These are phyloP conservation scores for Hoplodrina blanda DNA, from an alignment of 2,888 invertebrate species.

Conservation along the genomic window DNA sequence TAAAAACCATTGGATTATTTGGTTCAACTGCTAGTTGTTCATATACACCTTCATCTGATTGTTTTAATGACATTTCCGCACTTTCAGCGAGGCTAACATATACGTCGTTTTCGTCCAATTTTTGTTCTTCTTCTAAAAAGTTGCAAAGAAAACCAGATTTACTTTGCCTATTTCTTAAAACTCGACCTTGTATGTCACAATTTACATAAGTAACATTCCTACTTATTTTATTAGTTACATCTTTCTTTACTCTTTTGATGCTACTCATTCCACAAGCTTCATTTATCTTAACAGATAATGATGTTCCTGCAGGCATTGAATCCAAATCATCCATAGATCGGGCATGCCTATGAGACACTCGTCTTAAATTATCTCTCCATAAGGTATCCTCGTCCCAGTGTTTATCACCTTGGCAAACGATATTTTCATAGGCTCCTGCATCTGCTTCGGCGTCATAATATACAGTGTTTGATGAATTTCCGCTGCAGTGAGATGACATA, in stretches of 20 bases:
- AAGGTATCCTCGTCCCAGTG: constrained; percentile 96
- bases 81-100: constrained; percentile 88
- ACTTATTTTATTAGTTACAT: constrained; percentile 86
- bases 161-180: constrained; percentile 81
- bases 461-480: constrained; percentile 87
- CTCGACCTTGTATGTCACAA: constrained; percentile 91
- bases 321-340: constrained; percentile 96
- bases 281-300: constrained; percentile 71
- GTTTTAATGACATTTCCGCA: constrained; percentile 69
- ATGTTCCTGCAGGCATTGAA: constrained; percentile 74
- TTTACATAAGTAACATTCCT: constrained; percentile 95
- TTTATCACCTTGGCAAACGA: constrained; percentile 92
- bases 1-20: constrained; percentile 63
- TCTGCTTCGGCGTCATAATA: constrained; percentile 88
- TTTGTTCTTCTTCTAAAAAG: constrained; percentile 75
- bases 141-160: constrained; percentile 65
- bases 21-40: constrained; percentile 88
- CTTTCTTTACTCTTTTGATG: constrained; percentile 85
- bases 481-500: constrained; percentile 88
- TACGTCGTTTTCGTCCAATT: constrained; percentile 87
- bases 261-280: constrained; percentile 82
- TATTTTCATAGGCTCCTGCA: constrained; percentile 84
- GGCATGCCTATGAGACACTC: constrained; percentile 95
- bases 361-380: constrained; percentile 95
- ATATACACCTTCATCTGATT: constrained; percentile 90